phyloP scores from a whole-genome alignment of 2,113 vertebrate genomes.

The Dasyornis broadbenti region DNA sequence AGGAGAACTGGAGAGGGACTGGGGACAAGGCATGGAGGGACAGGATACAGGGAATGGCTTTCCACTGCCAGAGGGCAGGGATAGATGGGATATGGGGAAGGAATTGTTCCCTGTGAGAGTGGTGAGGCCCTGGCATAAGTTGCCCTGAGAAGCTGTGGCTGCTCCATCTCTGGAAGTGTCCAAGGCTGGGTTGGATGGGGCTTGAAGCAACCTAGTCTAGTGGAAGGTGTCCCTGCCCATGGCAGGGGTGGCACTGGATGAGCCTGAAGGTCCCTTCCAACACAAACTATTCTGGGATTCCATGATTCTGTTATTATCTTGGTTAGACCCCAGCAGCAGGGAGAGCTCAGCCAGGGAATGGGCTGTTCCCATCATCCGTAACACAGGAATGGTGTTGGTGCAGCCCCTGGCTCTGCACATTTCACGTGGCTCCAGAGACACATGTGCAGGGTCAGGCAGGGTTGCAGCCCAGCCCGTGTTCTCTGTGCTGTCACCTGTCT shows the following conservation, averaged over 20 bases:
- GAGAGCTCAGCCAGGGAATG: background rate
- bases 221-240: background rate
- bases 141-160: background rate
- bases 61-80: background rate
- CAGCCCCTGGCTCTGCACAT: background rate
- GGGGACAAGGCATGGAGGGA: too few relatives aligned
- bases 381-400: accelerated
- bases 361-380: accelerated
- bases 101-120: background rate
- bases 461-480: background rate
- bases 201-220: accelerated
- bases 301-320: background rate
- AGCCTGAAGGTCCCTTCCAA: background rate
- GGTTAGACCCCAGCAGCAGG: background rate
- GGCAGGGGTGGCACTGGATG: too few relatives aligned
- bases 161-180: background rate
- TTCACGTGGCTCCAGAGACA: accelerated
- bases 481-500: background rate
- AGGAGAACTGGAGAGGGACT: background rate
- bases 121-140: background rate
- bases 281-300: background rate
- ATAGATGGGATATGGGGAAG: background rate
- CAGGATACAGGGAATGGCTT: background rate
- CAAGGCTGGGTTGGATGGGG: background rate
- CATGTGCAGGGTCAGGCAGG: background rate